Base-by-base conservation (phyloP, 1,140 invertebrate genomes). In the Saccostrea cuccullata region DNA sequence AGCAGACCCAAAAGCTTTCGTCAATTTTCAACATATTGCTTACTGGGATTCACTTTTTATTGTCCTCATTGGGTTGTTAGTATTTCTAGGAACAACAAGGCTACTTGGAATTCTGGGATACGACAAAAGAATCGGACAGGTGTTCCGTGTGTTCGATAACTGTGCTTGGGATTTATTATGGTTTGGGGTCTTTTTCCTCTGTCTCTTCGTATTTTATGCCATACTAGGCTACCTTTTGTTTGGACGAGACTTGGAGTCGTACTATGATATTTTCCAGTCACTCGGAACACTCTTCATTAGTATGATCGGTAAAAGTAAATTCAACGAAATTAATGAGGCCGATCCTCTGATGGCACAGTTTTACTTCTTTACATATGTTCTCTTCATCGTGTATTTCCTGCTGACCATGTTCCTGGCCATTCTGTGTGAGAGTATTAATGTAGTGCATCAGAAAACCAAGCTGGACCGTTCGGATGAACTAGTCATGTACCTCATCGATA, bases 281-380 rank as follows among this genome's bases (percentile, higher is more conserved):
- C 85, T 92, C 58, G 89, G 86, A 13, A 92, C 92, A 11, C 55
- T 93, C 20, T 93, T 93, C 60, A 90, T 91, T 15, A 91, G 91
- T 86, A 97, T 97, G 93, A 94, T 98, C 20, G 97, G 97, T 5
- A 97, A 97, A 67, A 90, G 90, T 47, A 87, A 89, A 26, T 92
- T 92, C 73, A 92, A 91, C 30, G 91, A 92, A 83, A 88, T 92
- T 12, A 90, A 92, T 15, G 87, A 91, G 9, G 91, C 88, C 1
- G 87, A 90, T 26, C 89, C 91, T 15, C 70, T 91, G 1, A 88
- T 91, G 86, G 86, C 91, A 4, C 90, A 92, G 40, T 84, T 92
- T 11, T 93, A 91, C 64, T 92, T 93, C 87, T 89, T 90, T 58
- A 82, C 91, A 0, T 93, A 91, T 58, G 87, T 91, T 26, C 82